Conservation (phyloP, 1,140 invertebrate genomes). For the Riptortus pedestris region DNA sequence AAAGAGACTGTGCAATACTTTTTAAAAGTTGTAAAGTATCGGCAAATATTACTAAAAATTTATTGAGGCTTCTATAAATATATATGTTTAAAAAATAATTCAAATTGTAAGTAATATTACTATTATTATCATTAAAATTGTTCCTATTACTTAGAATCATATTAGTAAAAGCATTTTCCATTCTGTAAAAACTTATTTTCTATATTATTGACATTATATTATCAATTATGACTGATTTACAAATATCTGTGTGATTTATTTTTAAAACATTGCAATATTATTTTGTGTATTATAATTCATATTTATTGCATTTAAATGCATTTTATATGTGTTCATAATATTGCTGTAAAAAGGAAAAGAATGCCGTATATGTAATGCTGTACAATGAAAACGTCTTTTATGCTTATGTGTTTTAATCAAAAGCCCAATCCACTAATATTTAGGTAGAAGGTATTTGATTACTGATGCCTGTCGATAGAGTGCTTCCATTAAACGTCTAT, state of each 20-base stretch:
- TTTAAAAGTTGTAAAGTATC: too few species aligned
- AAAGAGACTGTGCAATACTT: too few species aligned
- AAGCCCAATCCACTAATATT: too few species aligned
- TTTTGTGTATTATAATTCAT: slow-evolving; percentile 12
- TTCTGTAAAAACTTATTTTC: background rate
- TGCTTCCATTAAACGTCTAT: too few species aligned
- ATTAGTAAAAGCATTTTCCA: background rate
- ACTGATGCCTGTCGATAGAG: too few species aligned
- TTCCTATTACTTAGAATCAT: background rate
- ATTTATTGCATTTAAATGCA: background rate
- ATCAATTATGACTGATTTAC: background rate
- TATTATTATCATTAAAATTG: background rate
- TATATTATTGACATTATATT: background rate
- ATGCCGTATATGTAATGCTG: slow-evolving; percentile 13
- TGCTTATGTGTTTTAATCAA: background rate
- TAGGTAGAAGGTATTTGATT: too few species aligned
- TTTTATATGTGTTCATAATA: background rate
- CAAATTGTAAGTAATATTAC: too few species aligned
- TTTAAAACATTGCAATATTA: slow-evolving; percentile 6
- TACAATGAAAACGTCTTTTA: slow-evolving; percentile 13
- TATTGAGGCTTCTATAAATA: too few species aligned
- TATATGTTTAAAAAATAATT: too few species aligned
- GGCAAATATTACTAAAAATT: too few species aligned
- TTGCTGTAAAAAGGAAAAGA: background rate
- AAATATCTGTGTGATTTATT: slow-evolving; percentile 3